These are phyloP conservation scores for Portevinia maculata DNA, from an alignment of 2,888 invertebrate species.

Conservation along the genomic window DNA sequence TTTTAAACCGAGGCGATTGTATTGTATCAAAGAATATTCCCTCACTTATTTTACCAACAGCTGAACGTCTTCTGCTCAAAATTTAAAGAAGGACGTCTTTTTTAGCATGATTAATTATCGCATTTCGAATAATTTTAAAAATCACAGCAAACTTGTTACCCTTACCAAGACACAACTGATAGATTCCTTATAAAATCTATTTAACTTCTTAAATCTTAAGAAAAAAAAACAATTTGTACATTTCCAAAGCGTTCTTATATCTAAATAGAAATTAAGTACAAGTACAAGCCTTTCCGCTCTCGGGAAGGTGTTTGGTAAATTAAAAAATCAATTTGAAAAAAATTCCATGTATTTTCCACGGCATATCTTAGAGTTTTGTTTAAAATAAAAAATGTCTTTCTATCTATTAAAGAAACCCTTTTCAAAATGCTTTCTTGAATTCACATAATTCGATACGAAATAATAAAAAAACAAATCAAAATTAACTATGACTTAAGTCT, in stretches of 20 bases:
- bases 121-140: no score
- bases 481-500: constrained; percentile 11
- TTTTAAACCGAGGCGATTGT: no score
- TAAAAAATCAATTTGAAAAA: constrained; percentile 19
- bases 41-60: no score
- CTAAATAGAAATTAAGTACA: constrained; percentile 66
- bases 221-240: constrained; percentile 46
- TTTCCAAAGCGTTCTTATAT: constrained; percentile 73
- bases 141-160: no score
- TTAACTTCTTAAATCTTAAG: not conserved
- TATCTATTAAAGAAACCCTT: constrained; percentile 1
- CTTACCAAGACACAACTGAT: not conserved
- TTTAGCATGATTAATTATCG: no score
- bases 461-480: not conserved
- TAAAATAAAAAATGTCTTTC: constrained; percentile 8
- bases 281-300: constrained; percentile 16
- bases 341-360: constrained; percentile 46
- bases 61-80: no score
- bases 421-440: constrained; percentile 5
- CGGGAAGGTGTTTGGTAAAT: constrained; percentile 20
- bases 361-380: constrained; percentile 60
- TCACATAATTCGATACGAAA: constrained; percentile 9
- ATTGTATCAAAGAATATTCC: no score
- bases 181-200: not conserved
- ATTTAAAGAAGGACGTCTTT: no score